A percentile compares a stretch with the other conserved stretches of the same genome.
Evolutionary conservation across 2,888 invertebrate genomes (phyloP).

Genomic region (Papilio protenor): DNA sequence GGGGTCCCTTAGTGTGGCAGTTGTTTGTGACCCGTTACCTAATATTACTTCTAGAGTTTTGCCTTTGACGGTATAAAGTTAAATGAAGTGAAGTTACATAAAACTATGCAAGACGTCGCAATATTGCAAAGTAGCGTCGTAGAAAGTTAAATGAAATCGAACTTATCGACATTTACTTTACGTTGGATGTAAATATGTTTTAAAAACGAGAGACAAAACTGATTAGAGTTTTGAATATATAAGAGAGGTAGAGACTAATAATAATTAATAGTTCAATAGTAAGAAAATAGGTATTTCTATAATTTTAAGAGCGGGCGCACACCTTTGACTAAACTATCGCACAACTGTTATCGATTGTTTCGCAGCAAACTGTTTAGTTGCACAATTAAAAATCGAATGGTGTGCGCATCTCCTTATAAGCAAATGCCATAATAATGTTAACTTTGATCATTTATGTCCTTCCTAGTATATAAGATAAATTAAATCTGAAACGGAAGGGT

Average conservation of each 20-base stretch:
- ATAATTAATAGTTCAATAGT: not conserved
- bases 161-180: not conserved
- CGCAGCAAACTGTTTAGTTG: too few relatives aligned
- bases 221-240: not conserved
- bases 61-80: not conserved
- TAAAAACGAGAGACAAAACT: not conserved
- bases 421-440: not conserved
- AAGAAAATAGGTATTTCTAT: not conserved
- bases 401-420: too few relatives aligned
- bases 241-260: not conserved
- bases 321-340: too few relatives aligned
- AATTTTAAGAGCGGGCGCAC: too few relatives aligned
- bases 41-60: conserved; percentile 5
- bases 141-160: not conserved
- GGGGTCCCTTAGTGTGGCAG: not conserved
- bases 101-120: not conserved
- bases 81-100: conserved; percentile 5
- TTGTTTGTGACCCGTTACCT: not conserved
- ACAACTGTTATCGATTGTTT: too few relatives aligned
- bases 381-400: too few relatives aligned
- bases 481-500: conserved; percentile 14
- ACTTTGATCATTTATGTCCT: not conserved
- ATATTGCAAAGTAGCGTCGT: not conserved
- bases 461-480: not conserved
- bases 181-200: not conserved